A percentile compares a stretch with the other conserved stretches of the same genome.
These are phyloP conservation scores for Sorex fumeus DNA, from an alignment of 2,113 vertebrate genomes.

Conservation along the genomic window DNA sequence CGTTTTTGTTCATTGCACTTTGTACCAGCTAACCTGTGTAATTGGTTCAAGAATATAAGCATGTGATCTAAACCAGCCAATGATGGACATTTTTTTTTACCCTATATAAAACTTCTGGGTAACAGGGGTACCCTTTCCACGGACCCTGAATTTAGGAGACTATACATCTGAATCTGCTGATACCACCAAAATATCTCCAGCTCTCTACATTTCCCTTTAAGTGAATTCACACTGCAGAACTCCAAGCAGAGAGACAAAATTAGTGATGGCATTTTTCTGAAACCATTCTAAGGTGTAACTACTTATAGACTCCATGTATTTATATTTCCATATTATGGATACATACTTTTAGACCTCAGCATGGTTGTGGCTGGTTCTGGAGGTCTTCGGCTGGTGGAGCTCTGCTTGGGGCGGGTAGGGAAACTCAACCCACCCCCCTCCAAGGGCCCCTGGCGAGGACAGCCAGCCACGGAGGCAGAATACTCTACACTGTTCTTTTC, in stretches of 20 bases:
- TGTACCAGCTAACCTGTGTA: neutral
- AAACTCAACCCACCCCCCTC: too few relatives aligned
- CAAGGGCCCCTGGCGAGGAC: too few relatives aligned
- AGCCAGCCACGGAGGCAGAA: too few relatives aligned
- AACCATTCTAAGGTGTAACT: neutral
- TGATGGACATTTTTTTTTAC: neutral
- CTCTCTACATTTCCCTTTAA: too few relatives aligned
- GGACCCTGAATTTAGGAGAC: neutral
- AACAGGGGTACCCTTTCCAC: neutral
- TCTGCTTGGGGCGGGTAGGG: too few relatives aligned
- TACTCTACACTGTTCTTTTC: too few relatives aligned
- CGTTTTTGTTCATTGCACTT: neutral
- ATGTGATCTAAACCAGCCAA: neutral
- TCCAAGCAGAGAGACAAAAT: neutral
- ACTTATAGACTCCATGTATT: neutral
- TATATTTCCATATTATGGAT: neutral
- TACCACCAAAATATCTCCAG: neutral
- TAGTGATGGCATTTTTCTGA: neutral
- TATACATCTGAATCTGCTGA: neutral
- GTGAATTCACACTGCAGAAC: neutral
- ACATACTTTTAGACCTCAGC: neutral
- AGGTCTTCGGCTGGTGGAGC: too few relatives aligned
- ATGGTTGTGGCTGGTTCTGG: too few relatives aligned
- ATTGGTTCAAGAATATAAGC: neutral
- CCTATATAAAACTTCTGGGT: neutral